Conservation (phyloP, 2,113 vertebrate genomes). For the Tachysurus vachellii region DNA sequence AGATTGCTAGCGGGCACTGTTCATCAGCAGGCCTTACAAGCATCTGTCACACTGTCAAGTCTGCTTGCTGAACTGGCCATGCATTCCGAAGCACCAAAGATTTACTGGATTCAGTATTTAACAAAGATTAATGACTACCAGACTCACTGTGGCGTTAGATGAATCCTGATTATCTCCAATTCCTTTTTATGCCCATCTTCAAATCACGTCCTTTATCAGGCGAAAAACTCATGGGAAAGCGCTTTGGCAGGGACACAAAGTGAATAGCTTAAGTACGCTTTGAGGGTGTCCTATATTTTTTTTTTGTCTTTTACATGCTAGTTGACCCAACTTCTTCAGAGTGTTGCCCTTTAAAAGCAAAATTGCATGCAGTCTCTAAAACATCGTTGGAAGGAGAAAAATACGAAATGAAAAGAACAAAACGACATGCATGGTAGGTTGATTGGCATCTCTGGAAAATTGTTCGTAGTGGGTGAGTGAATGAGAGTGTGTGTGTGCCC, state of each 20-base stretch:
- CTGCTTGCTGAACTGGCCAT: conserved; percentile 9
- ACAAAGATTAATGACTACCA: conserved; percentile 10
- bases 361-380: neutral
- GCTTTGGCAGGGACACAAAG: neutral
- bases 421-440: too few relatives aligned
- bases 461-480: too few relatives aligned
- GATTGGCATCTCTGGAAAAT: too few relatives aligned
- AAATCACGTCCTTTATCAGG: conserved; percentile 23
- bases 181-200: conserved; percentile 27
- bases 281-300: neutral
- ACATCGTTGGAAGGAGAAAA: neutral
- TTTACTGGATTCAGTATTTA: neutral
- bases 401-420: neutral
- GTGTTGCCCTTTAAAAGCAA: neutral
- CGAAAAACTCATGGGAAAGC: neutral
- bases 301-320: neutral
- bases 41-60: conserved; percentile 62
- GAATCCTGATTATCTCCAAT: conserved; percentile 23
- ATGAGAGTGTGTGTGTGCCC: too few relatives aligned
- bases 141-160: conserved; percentile 12
- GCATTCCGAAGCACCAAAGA: conserved; percentile 58
- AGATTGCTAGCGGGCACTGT: conserved; percentile 42
- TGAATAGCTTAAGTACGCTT: neutral
- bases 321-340: conserved; percentile 24
- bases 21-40: conserved; percentile 59